Evolutionary conservation across 2,113 vertebrate genomes (phyloP).

Genomic region (Rhineura floridana): DNA sequence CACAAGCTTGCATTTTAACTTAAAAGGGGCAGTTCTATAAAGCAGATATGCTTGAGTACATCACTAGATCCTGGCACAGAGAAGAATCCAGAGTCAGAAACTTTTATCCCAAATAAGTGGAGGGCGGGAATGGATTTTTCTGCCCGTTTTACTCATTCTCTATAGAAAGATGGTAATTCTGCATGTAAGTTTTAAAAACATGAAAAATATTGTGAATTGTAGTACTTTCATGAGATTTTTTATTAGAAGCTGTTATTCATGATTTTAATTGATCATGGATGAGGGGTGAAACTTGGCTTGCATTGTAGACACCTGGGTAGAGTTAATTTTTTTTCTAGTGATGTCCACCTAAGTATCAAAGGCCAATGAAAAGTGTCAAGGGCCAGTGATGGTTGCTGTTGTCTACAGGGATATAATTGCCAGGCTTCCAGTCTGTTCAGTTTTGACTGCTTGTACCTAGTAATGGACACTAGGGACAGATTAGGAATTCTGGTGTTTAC

Average conservation of each 20-base stretch:
- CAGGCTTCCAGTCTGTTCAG: too few species aligned
- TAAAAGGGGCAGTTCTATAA: background rate
- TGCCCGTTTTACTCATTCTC: background rate
- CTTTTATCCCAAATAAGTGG: background rate
- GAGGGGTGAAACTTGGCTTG: too few species aligned
- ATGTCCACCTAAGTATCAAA: too few species aligned
- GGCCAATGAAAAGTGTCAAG: too few species aligned
- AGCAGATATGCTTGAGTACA: background rate
- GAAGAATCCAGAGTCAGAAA: background rate
- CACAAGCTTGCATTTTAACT: background rate
- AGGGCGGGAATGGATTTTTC: background rate
- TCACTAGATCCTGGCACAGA: background rate
- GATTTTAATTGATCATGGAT: too few species aligned
- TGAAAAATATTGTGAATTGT: background rate
- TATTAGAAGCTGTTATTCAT: background rate
- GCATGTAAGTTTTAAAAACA: background rate
- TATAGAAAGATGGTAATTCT: background rate
- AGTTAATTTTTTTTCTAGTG: too few species aligned
- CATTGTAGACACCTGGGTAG: too few species aligned
- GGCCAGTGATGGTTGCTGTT: too few species aligned
- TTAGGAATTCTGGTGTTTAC: too few species aligned
- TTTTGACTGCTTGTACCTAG: too few species aligned
- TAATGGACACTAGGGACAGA: too few species aligned
- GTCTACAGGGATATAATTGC: too few species aligned
- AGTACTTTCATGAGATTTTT: background rate